Percentiles rank a stretch among this genome's conserved stretches.
These are phyloP conservation scores for Rhegmatorhina hoffmannsi DNA, from an alignment of 2,113 vertebrate species.

Conservation along the genomic window DNA sequence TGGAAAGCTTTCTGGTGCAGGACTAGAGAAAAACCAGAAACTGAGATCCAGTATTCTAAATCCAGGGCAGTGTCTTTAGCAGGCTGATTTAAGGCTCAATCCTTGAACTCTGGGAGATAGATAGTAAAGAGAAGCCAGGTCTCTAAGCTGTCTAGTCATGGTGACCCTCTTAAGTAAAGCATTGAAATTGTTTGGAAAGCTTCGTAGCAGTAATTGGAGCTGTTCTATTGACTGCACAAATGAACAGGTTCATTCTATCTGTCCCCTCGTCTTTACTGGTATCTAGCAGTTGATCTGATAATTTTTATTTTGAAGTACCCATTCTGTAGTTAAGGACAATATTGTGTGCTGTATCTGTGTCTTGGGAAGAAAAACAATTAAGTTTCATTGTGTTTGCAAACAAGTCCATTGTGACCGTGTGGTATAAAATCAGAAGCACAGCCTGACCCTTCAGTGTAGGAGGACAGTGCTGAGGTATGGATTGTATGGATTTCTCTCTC, in stretches of 20 bases:
- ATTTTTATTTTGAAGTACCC: not conserved
- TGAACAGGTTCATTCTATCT: not conserved
- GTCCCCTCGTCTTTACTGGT: not conserved
- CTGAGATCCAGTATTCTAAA: not conserved
- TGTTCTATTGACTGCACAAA: not conserved
- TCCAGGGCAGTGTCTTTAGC: not conserved
- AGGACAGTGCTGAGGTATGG: not conserved
- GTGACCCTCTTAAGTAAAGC: not conserved
- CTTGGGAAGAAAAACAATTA: not conserved
- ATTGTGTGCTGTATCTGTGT: not conserved
- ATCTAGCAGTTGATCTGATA: not conserved
- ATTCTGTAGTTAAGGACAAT: not conserved
- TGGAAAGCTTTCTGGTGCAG: not conserved
- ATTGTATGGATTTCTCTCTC: not conserved
- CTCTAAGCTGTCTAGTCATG: not conserved
- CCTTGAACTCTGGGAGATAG: not conserved
- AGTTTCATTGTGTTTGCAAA: not conserved
- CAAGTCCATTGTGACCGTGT: not conserved
- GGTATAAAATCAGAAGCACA: not conserved
- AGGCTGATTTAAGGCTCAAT: not conserved
- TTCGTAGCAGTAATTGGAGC: not conserved
- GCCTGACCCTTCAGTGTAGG: not conserved
- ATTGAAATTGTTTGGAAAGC: constrained; percentile 1
- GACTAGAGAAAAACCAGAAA: not conserved
- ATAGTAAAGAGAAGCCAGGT: not conserved